Evolutionary conservation across 1,140 invertebrate species (phyloP).

Genomic region (Phocides pigmalion): DNA sequence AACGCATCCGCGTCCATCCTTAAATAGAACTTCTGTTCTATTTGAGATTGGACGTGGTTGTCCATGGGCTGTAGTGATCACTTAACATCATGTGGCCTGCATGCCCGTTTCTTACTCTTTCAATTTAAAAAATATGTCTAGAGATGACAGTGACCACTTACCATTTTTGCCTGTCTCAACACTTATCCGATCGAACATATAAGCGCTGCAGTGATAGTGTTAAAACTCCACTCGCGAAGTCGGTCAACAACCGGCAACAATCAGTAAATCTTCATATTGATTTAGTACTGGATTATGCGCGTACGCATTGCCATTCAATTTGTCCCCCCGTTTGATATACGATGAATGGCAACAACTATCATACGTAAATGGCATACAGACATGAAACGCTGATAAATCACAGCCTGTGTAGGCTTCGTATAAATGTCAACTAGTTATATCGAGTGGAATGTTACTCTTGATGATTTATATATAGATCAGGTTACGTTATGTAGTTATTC

Average conservation of each 20-base stretch:
- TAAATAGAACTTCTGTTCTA: too few species aligned
- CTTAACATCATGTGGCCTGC: too few species aligned
- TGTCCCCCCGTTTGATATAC: conserved; percentile 28
- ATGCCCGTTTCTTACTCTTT: too few species aligned
- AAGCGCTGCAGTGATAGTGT: neutral
- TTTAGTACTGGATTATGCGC: conserved; percentile 24
- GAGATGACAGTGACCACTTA: too few species aligned
- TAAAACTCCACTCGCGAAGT: conserved; percentile 22
- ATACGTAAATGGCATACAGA: conserved; percentile 25
- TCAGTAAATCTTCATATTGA: conserved; percentile 32
- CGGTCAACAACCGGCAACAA: conserved; percentile 19
- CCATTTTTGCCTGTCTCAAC: too few species aligned
- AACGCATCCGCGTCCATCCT: too few species aligned
- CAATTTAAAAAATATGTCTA: too few species aligned
- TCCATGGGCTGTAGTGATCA: too few species aligned
- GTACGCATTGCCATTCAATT: conserved; percentile 28
- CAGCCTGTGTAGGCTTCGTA: neutral
- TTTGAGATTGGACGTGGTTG: too few species aligned
- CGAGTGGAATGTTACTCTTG: conserved; percentile 8
- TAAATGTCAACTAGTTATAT: conserved; percentile 12
- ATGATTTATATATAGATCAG: conserved; percentile 10
- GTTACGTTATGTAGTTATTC: too few species aligned
- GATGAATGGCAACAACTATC: conserved; percentile 13
- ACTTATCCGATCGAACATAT: neutral
- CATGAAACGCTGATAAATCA: conserved; percentile 28